Evolutionary conservation across 2,797 vertebrate genomes (phyloP).

Genomic region (Sarcoramphus papa): DNA sequence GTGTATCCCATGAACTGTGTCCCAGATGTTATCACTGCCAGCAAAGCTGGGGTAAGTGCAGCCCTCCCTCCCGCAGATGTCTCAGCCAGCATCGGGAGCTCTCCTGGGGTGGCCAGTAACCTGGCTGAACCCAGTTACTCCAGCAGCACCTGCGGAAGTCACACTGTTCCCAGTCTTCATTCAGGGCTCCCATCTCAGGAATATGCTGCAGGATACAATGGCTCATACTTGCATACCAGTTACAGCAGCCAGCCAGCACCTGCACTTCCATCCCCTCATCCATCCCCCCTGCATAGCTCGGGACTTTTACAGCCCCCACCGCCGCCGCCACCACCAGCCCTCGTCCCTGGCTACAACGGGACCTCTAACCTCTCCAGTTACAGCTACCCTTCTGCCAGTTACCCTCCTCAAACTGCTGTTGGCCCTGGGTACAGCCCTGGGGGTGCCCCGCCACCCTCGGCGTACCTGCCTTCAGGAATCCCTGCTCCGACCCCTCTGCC

Average conservation of each 20-base stretch:
- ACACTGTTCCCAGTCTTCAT: slow-evolving; percentile 89
- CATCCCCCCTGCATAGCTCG: slow-evolving; percentile 93
- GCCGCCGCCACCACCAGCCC: slow-evolving; percentile 83
- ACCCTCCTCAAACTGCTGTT: slow-evolving; percentile 91
- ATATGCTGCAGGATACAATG: slow-evolving; percentile 93
- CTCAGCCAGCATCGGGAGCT: slow-evolving; percentile 91
- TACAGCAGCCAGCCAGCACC: slow-evolving; percentile 92
- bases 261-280: slow-evolving; percentile 92
- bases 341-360: slow-evolving; percentile 94
- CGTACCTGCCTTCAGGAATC: slow-evolving; percentile 96
- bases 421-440: slow-evolving; percentile 94
- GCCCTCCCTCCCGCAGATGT: slow-evolving; percentile 91
- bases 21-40: slow-evolving; percentile 91
- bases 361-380: slow-evolving; percentile 94
- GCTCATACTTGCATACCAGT: slow-evolving; percentile 94
- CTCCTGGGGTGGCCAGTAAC: slow-evolving; percentile 92
- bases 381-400: slow-evolving; percentile 91
- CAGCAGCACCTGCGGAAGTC: slow-evolving; percentile 95
- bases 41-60: slow-evolving; percentile 93
- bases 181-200: slow-evolving; percentile 97
- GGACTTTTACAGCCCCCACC: slow-evolving; percentile 90
- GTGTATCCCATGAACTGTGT: slow-evolving; percentile 98
- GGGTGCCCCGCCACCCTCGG: slow-evolving; percentile 89
- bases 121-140: slow-evolving; percentile 94
- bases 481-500: slow-evolving; percentile 95